Conservation (phyloP, 2,888 invertebrate species). For the Synergus japonicus region DNA sequence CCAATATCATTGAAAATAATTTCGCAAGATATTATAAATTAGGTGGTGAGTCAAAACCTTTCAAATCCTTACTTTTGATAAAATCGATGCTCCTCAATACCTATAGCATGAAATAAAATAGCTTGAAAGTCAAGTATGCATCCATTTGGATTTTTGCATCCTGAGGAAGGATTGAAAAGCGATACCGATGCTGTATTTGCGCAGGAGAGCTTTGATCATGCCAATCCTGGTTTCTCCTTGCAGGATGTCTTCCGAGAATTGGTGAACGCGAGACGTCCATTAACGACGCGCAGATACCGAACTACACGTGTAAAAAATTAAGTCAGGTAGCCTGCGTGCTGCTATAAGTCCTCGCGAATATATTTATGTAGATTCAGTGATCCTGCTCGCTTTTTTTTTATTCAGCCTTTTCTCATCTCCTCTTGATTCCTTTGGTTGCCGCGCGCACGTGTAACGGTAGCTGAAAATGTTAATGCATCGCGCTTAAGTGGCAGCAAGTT, state of each 20-base stretch:
- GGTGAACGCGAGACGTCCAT: slow-evolving; percentile 68
- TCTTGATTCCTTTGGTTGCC: slow-evolving; percentile 58
- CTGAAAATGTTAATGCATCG: slow-evolving; percentile 69
- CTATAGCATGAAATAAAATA: background rate
- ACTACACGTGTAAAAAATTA: slow-evolving; percentile 72
- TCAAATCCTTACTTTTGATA: background rate
- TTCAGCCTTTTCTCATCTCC: slow-evolving; percentile 44
- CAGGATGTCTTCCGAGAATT: slow-evolving; percentile 61
- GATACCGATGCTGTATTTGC: background rate
- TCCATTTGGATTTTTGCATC: background rate
- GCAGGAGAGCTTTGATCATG: background rate
- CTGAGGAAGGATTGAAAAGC: background rate
- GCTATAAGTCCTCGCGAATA: slow-evolving; percentile 52
- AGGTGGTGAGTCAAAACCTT: too few relatives aligned
- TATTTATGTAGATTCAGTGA: slow-evolving; percentile 70
- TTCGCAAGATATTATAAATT: too few relatives aligned
- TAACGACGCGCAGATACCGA: slow-evolving; percentile 65
- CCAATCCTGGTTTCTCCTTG: slow-evolving; percentile 12
- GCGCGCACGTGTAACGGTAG: slow-evolving; percentile 70
- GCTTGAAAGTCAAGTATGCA: background rate
- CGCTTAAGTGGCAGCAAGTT: slow-evolving; percentile 67
- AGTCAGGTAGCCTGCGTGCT: slow-evolving; percentile 56
- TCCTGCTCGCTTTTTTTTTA: slow-evolving; percentile 51
- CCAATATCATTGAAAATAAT: too few relatives aligned
- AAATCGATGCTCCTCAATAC: background rate